phyloP scores from a whole-genome alignment of 2,888 invertebrate genomes.

The Cryptosula pallasiana region DNA sequence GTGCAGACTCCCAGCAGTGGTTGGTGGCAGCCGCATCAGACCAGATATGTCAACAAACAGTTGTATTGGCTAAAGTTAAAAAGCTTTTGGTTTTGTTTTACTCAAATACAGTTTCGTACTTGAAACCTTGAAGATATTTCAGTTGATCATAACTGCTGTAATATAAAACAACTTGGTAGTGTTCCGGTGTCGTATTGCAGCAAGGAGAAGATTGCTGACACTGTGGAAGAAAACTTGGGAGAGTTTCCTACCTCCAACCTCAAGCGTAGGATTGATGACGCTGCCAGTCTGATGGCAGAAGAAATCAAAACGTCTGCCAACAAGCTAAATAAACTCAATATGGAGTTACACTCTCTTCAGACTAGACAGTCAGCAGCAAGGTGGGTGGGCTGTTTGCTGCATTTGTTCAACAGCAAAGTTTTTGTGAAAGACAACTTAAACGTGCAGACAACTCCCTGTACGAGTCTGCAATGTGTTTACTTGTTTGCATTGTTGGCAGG shows the following conservation, averaged over 20 bases:
- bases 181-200: conserved; percentile 8
- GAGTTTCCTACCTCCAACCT: not conserved
- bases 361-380: not conserved
- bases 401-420: not conserved
- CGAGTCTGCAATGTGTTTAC: no score
- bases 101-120: no score
- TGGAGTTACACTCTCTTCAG: conserved; percentile 15
- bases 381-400: not conserved
- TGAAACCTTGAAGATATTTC: no score
- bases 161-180: no score
- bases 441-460: no score
- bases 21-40: no score
- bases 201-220: not conserved
- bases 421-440: no score
- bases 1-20: no score
- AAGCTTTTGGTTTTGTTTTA: no score
- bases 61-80: no score
- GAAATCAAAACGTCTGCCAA: not conserved
- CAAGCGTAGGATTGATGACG: not conserved
- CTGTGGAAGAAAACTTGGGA: conserved; percentile 1
- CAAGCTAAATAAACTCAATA: not conserved
- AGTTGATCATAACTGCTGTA: no score
- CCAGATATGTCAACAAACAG: no score
- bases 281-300: not conserved
- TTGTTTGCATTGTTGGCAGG: conserved; percentile 10